phyloP scores from a whole-genome alignment of 2,888 invertebrate species.

The Folsomia manolachei region DNA sequence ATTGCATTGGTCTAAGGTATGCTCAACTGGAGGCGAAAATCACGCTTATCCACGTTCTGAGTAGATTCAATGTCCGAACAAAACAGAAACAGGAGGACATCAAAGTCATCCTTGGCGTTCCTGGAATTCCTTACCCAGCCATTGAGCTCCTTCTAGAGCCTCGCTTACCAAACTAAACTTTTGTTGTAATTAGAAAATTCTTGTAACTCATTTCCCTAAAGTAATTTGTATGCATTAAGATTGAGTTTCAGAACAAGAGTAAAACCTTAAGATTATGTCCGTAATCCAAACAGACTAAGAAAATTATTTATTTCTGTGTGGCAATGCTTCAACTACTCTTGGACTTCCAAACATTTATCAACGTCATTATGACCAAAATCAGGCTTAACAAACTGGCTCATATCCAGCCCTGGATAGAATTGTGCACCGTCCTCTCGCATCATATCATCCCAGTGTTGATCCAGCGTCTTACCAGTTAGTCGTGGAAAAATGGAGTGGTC shows the following conservation, averaged over 20 bases:
- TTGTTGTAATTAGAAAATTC: neutral
- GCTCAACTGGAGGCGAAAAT: neutral
- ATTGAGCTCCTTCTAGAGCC: neutral
- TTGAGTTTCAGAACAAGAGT: too few species aligned
- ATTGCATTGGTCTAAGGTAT: neutral
- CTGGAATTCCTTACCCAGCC: neutral
- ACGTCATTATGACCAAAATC: neutral
- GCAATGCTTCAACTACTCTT: neutral
- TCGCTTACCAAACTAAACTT: neutral
- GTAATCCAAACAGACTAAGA: too few species aligned
- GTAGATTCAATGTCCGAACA: neutral
- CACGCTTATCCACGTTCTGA: neutral
- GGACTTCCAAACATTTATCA: neutral
- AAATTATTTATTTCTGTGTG: slow-evolving; percentile 7
- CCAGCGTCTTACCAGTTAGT: slow-evolving; percentile 34
- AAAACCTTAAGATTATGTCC: too few species aligned
- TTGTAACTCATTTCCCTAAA: too few species aligned
- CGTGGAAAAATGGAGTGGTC: slow-evolving; percentile 26
- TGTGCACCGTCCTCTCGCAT: slow-evolving; percentile 3
- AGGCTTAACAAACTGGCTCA: neutral
- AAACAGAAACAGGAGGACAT: neutral
- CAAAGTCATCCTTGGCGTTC: neutral
- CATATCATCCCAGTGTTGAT: slow-evolving; percentile 37
- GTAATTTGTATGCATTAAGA: too few species aligned
- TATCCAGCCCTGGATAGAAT: neutral